Percentiles rank a stretch among this genome's conserved stretches.
Conservation (phyloP, 2,888 invertebrate species). For the Volucella inanis region DNA sequence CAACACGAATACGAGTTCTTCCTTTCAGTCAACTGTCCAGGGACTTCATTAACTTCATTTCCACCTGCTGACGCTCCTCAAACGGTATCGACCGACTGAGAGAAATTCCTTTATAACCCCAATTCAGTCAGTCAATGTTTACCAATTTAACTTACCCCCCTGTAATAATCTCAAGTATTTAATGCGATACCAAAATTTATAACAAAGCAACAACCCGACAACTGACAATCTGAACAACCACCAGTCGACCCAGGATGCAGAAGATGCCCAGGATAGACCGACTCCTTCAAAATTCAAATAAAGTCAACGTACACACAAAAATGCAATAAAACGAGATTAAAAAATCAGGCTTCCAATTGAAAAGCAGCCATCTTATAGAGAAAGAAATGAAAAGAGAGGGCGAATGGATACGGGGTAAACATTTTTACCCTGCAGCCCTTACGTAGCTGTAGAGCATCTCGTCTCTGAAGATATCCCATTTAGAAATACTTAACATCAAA, state of each 20-base stretch:
- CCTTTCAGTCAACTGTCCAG: too few relatives aligned
- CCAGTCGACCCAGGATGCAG: background rate
- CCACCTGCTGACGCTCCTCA: too few relatives aligned
- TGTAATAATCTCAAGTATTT: constrained; percentile 1
- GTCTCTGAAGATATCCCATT: constrained; percentile 65
- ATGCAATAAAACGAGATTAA: constrained; percentile 72
- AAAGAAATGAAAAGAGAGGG: too few relatives aligned
- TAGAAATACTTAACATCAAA: constrained; percentile 72
- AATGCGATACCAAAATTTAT: constrained; percentile 16
- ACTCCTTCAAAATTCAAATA: constrained; percentile 19
- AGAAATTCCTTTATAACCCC: too few relatives aligned
- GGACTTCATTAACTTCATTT: too few relatives aligned
- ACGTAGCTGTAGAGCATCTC: constrained; percentile 7
- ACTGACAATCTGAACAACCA: background rate
- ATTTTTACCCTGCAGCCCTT: constrained; percentile 8
- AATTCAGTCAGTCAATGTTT: too few relatives aligned
- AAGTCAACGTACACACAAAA: constrained; percentile 36
- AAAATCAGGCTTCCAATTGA: constrained; percentile 52
- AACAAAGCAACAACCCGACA: background rate
- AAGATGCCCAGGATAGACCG: background rate
- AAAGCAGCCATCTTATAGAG: background rate
- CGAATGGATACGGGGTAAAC: constrained; percentile 18
- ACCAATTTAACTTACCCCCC: background rate
- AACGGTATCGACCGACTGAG: too few relatives aligned
- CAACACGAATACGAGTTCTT: too few relatives aligned